Evolutionary conservation across 2,888 invertebrate genomes (phyloP), one percentile per base, ranked within the genome.

Genomic region (Clitarchus hookeri): DNA sequence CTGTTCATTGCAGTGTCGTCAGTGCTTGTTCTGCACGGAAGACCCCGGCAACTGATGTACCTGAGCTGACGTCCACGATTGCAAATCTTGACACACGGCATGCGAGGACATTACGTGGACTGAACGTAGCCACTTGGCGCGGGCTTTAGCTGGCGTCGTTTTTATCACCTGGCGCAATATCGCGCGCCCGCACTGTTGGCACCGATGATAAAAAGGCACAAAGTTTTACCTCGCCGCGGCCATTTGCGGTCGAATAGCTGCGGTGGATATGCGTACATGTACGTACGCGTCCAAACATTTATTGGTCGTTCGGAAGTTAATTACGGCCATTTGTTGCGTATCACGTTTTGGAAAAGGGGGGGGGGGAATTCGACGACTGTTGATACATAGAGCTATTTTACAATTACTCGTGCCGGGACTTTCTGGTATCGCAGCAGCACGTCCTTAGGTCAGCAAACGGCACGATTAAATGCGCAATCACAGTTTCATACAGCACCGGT

Each of bases 301-400:
- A 65, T 65, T 65, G 65, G 65, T 23, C 65, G 65, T 65, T 23
- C 65, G 65, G 65, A 65, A 65, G 65, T 65, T 65, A 65, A 65
- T 65, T 65, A 65, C 65, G 65, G 65, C 16, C 65, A 65, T 65
- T 65, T 65, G 65, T 65, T 65, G 65, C 65, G 65, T 65, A 65
- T 65, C 65, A 65, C 65, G n/a, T n/a, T n/a, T n/a, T n/a, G n/a
- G n/a, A n/a, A n/a, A n/a, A n/a, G n/a, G n/a, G n/a, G n/a, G n/a
- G n/a, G n/a, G n/a, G n/a, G n/a, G n/a, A n/a, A n/a, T n/a, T n/a
- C n/a, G n/a, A n/a, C 19, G 65, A 65, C 65, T 65, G 65, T 65
- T 65, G 65, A 65, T 65, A 65, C 65, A n/a, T n/a, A 65, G 23
- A 23, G 65, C 65, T 23, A n/a, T 65, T 65, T 65, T 65, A 65